These are phyloP conservation scores for Lagodon rhomboides DNA, from an alignment of 2,797 vertebrate genomes.

Conservation along the genomic window DNA sequence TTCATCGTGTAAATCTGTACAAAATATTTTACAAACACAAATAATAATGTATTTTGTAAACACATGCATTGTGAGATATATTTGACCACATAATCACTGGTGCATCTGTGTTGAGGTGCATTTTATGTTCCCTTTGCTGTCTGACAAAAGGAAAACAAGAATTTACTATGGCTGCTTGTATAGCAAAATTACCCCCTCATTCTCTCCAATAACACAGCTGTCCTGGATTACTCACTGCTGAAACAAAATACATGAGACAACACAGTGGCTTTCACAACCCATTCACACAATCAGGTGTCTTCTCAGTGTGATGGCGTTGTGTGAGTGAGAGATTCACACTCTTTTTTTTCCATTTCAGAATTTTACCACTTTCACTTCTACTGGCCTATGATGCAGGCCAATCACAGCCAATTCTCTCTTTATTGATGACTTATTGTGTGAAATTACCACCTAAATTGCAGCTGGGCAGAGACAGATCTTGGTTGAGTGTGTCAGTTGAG, in stretches of 20 bases:
- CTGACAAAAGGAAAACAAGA: background rate
- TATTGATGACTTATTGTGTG: constrained; percentile 41
- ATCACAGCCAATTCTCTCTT: constrained; percentile 21
- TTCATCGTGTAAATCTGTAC: background rate
- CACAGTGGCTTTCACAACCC: background rate
- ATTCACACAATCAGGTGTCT: constrained; percentile 32
- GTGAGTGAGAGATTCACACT: background rate
- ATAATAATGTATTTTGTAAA: background rate
- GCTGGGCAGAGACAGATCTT: constrained; percentile 38
- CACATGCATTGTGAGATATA: background rate
- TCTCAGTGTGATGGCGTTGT: background rate
- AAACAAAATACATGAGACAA: constrained; percentile 8
- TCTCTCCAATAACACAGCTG: constrained; percentile 18
- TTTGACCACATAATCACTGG: background rate
- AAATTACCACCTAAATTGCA: constrained; percentile 32
- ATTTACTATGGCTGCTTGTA: background rate
- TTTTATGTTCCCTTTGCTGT: background rate
- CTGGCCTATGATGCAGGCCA: background rate
- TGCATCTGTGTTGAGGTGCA: background rate
- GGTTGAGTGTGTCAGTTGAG: constrained; percentile 15
- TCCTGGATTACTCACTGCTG: constrained; percentile 13
- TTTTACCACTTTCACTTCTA: constrained; percentile 9
- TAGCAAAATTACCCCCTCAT: constrained; percentile 10
- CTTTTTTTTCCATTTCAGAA: background rate
- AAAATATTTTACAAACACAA: background rate